A percentile compares a stretch with the other conserved stretches of the same genome.
Conservation (phyloP, 2,888 invertebrate genomes). For the Drosophila basisetae region DNA sequence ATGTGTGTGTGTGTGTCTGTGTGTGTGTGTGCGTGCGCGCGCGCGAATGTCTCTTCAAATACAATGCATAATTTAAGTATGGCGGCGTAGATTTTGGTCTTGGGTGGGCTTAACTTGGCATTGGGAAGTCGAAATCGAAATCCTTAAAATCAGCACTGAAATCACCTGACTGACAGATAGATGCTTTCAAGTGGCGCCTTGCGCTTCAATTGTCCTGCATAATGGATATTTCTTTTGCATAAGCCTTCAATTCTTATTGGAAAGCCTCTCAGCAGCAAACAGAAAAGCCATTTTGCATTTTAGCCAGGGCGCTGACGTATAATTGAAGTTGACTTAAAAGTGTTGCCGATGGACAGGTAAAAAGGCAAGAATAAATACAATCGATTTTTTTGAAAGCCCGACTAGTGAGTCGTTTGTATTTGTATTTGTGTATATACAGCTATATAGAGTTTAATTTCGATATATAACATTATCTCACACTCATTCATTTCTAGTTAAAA, state of each 20-base stretch:
- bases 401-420: neutral
- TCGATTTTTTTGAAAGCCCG: constrained; percentile 17
- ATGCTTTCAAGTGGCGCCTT: constrained; percentile 52
- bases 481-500: neutral
- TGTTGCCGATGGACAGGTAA: constrained; percentile 22
- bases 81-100: constrained; percentile 4
- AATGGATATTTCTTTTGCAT: constrained; percentile 63
- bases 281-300: constrained; percentile 66
- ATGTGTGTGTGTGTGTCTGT: neutral
- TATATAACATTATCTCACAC: neutral
- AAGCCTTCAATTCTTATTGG: constrained; percentile 57
- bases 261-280: constrained; percentile 52
- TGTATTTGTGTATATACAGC: neutral
- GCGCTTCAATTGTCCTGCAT: constrained; percentile 75
- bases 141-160: constrained; percentile 38
- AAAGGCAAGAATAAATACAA: neutral
- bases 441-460: neutral
- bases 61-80: constrained; percentile 38
- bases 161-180: constrained; percentile 39
- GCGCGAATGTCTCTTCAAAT: constrained; percentile 21
- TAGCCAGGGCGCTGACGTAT: constrained; percentile 44
- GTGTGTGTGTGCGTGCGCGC: neutral
- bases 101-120: constrained; percentile 3
- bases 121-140: constrained; percentile 24
- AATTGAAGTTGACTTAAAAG: constrained; percentile 71